phyloP scores from a whole-genome alignment of 1,140 invertebrate genomes.

The Polypedilum pembai region DNA sequence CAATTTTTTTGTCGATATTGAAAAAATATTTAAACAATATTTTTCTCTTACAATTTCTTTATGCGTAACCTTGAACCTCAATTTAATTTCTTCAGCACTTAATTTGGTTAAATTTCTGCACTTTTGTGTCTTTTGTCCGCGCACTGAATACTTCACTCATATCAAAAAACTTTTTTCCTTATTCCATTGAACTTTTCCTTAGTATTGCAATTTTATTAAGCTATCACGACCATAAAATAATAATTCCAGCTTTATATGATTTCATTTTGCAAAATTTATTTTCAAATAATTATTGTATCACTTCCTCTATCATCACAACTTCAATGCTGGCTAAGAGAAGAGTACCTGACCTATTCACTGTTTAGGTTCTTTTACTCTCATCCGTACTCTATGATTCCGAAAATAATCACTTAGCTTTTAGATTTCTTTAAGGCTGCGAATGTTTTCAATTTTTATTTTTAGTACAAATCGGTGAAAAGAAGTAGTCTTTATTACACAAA shows the following conservation, averaged over 20 bases:
- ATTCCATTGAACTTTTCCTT: neutral
- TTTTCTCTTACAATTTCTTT: no score
- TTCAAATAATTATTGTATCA: neutral
- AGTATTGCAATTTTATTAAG: neutral
- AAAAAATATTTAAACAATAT: no score
- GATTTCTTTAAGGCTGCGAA: neutral
- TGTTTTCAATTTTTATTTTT: conserved; percentile 9
- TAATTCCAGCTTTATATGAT: neutral
- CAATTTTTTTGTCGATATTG: no score
- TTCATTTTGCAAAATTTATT: neutral
- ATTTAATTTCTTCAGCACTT: neutral
- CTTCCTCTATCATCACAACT: neutral
- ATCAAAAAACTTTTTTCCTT: neutral
- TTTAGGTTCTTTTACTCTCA: neutral
- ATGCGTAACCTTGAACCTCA: conserved; percentile 16
- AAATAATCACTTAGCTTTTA: neutral
- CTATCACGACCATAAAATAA: neutral
- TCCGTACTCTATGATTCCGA: conserved; percentile 2
- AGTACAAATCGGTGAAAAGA: conserved; percentile 17
- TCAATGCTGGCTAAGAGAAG: neutral
- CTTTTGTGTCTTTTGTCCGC: no score
- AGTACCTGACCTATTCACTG: conserved; percentile 11
- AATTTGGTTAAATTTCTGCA: neutral
- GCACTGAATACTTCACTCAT: neutral
- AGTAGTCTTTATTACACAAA: neutral